These are phyloP conservation scores for Diachrysia chrysitis DNA, from an alignment of 2,888 invertebrate genomes.

Conservation along the genomic window DNA sequence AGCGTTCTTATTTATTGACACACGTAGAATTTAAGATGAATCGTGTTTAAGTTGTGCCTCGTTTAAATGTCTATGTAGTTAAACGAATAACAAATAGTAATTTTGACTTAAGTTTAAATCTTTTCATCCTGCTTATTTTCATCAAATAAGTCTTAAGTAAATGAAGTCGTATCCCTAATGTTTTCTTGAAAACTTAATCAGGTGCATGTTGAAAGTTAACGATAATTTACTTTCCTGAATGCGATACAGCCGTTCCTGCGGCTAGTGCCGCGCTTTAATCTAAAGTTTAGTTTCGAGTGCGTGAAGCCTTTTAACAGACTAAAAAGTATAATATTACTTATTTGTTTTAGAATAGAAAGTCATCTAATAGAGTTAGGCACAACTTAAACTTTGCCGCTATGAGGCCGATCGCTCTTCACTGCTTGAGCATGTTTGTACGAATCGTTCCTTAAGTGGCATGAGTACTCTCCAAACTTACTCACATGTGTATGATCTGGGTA, in stretches of 20 bases:
- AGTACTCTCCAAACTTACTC: slow-evolving; percentile 81
- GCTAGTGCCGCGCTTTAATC: slow-evolving; percentile 71
- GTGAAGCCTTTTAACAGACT: slow-evolving; percentile 63
- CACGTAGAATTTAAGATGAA: slow-evolving; percentile 75
- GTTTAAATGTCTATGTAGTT: slow-evolving; percentile 36
- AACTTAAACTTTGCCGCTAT: slow-evolving; percentile 79
- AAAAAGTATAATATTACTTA: slow-evolving; percentile 46
- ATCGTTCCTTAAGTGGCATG: slow-evolving; percentile 85
- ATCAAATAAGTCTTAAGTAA: slow-evolving; percentile 44
- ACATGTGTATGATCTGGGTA: slow-evolving; percentile 82
- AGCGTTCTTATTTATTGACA: slow-evolving; percentile 73
- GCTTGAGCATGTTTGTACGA: slow-evolving; percentile 87
- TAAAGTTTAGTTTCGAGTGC: slow-evolving; percentile 71
- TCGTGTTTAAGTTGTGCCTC: slow-evolving; percentile 82
- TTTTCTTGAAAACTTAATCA: slow-evolving; percentile 70
- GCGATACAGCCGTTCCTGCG: slow-evolving; percentile 60
- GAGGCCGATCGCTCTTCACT: slow-evolving; percentile 85
- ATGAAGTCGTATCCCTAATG: slow-evolving; percentile 65
- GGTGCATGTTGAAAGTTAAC: slow-evolving; percentile 73
- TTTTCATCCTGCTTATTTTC: slow-evolving; percentile 48
- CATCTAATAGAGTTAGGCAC: slow-evolving; percentile 71
- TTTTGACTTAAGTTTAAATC: slow-evolving; percentile 50
- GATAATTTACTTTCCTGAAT: slow-evolving; percentile 73
- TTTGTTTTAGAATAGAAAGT: slow-evolving; percentile 52
- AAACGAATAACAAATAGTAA: slow-evolving; percentile 45